A percentile compares a stretch with the other conserved stretches of the same genome.
Conservation (phyloP, 2,888 invertebrate genomes). For the Lumbricus terrestris region DNA sequence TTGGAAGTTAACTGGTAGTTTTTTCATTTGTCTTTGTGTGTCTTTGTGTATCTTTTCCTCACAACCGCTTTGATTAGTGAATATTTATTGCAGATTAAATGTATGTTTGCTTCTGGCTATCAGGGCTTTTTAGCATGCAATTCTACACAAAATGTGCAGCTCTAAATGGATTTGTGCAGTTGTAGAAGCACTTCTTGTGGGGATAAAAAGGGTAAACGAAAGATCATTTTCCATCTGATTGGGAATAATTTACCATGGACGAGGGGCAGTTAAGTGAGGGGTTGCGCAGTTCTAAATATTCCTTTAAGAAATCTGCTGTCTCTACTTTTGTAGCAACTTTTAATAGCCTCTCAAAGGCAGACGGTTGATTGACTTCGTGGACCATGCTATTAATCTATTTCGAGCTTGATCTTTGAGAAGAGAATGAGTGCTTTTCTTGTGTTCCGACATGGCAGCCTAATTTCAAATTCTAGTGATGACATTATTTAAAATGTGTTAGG, state of each 20-base stretch:
- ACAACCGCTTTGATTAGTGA: background rate
- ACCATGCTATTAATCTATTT: background rate
- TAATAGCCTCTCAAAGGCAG: background rate
- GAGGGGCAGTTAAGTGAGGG: too few species aligned
- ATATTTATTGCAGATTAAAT: background rate
- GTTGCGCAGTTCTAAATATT: too few species aligned
- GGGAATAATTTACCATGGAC: too few species aligned
- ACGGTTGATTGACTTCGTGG: background rate
- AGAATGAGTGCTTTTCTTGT: background rate
- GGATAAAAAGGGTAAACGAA: too few species aligned
- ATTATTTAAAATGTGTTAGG: constrained; percentile 51
- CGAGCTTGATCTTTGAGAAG: background rate
- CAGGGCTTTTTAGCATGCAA: too few species aligned
- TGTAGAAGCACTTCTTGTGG: too few species aligned
- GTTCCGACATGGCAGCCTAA: background rate
- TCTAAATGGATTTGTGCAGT: too few species aligned
- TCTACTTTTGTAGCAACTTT: background rate
- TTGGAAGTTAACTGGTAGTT: background rate
- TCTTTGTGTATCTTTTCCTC: background rate
- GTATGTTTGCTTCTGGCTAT: background rate
- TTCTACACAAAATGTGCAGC: too few species aligned
- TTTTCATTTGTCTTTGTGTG: background rate
- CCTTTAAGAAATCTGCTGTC: too few species aligned
- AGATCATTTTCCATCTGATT: too few species aligned
- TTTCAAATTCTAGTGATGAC: background rate